Evolutionary conservation across 2,113 vertebrate species (phyloP).

Genomic region (Onychostoma macrolepis): DNA sequence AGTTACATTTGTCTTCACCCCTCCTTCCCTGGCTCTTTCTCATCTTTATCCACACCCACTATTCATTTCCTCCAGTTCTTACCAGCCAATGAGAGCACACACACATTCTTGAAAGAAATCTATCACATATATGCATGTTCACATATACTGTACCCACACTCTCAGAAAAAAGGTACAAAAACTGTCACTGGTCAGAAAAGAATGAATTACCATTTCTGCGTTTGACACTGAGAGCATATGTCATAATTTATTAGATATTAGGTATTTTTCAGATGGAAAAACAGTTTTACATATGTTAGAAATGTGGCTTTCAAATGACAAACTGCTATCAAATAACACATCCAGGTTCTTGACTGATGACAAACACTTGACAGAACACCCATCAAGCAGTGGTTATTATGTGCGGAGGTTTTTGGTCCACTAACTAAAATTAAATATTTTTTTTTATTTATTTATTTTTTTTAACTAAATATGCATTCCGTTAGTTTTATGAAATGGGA

Average conservation of each 20-base stretch:
- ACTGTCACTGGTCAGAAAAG: neutral
- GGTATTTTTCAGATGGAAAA: neutral
- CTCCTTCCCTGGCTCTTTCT: neutral
- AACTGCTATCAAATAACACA: neutral
- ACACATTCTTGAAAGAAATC: slow-evolving; percentile 13
- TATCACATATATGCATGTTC: neutral
- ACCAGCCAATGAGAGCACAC: slow-evolving; percentile 32
- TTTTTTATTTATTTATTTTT: no score
- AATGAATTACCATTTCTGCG: neutral
- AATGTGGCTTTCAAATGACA: neutral
- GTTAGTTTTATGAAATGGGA: neutral
- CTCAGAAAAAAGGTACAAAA: no score
- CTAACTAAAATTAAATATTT: neutral
- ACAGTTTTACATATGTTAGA: neutral
- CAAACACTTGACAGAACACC: neutral
- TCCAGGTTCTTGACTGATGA: neutral
- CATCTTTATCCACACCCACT: slow-evolving; percentile 16
- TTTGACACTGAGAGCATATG: neutral
- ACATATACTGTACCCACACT: neutral
- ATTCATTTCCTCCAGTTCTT: slow-evolving; percentile 38
- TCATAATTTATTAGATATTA: neutral
- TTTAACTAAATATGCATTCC: no score
- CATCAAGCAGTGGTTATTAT: neutral
- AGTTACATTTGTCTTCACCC: slow-evolving; percentile 61
- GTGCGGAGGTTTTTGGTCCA: neutral